Evolutionary conservation across 2,888 invertebrate species (phyloP).

Genomic region (Augochlorella aurata): DNA sequence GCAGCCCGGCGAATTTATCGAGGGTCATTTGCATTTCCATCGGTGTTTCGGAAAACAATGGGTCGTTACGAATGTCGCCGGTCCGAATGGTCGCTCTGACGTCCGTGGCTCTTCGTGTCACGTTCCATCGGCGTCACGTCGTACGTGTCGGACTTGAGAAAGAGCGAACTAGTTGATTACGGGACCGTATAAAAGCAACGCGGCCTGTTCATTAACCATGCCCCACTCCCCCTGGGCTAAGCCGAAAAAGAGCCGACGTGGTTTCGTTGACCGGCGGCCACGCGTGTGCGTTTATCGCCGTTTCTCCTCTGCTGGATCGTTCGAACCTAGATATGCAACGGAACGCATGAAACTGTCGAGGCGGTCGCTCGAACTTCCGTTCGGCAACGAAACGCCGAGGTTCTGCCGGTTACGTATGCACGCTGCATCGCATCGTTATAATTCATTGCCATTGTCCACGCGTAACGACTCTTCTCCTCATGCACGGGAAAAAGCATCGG

Average conservation of each 20-base stretch:
- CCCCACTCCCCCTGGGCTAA: too few species aligned
- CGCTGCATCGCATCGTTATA: background rate
- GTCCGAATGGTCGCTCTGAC: slow-evolving; percentile 7
- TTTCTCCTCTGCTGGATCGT: background rate
- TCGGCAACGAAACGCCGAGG: background rate
- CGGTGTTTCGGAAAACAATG: slow-evolving; percentile 54
- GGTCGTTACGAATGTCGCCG: slow-evolving; percentile 38
- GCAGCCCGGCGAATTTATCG: slow-evolving; percentile 28
- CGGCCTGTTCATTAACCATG: background rate
- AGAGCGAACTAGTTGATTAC: slow-evolving; percentile 22
- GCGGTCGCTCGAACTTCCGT: background rate
- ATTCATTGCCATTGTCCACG: slow-evolving; percentile 1
- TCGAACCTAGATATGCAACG: background rate
- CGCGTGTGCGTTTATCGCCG: background rate
- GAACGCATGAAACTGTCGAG: background rate
- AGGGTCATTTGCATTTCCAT: slow-evolving; percentile 45
- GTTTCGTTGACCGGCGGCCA: too few species aligned
- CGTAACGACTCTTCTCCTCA: background rate
- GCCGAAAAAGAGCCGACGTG: too few species aligned
- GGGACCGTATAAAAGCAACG: background rate
- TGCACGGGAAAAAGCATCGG: background rate
- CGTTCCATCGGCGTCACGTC: slow-evolving; percentile 43
- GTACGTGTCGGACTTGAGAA: slow-evolving; percentile 31
- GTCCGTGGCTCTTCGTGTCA: slow-evolving; percentile 21
- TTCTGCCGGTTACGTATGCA: background rate